Conservation (phyloP, 2,888 invertebrate genomes). For the Rhagonycha fulva region DNA sequence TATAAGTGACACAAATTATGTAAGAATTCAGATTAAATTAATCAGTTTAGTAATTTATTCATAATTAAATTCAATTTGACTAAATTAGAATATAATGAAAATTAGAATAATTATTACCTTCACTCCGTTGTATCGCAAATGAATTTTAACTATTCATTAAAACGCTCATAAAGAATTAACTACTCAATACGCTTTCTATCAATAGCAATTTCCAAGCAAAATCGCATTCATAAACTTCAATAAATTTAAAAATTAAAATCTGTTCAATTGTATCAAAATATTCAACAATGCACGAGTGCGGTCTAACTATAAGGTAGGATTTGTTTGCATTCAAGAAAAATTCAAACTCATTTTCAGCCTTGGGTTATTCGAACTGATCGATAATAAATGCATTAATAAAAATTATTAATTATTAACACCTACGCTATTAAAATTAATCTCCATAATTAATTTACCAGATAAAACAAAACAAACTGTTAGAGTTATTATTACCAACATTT, state of each 20-base stretch:
- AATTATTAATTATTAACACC: too few species aligned
- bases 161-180: neutral
- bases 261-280: neutral
- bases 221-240: neutral
- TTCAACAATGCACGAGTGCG: neutral
- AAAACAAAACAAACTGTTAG: too few species aligned
- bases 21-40: neutral
- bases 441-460: too few species aligned
- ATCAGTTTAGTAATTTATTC: neutral
- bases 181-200: neutral
- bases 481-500: too few species aligned
- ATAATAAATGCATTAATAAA: too few species aligned
- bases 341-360: neutral
- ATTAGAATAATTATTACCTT: neutral
- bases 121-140: neutral
- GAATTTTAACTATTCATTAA: slow-evolving; percentile 1
- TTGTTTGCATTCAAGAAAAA: neutral
- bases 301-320: neutral
- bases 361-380: neutral
- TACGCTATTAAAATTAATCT: too few species aligned
- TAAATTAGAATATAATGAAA: neutral
- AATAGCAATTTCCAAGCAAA: neutral
- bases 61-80: neutral
- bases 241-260: neutral
- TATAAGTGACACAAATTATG: neutral